These are phyloP conservation scores for Phenganax stokvisi DNA, from an alignment of 92 coral and sea anemone species.

Conservation along the genomic window DNA sequence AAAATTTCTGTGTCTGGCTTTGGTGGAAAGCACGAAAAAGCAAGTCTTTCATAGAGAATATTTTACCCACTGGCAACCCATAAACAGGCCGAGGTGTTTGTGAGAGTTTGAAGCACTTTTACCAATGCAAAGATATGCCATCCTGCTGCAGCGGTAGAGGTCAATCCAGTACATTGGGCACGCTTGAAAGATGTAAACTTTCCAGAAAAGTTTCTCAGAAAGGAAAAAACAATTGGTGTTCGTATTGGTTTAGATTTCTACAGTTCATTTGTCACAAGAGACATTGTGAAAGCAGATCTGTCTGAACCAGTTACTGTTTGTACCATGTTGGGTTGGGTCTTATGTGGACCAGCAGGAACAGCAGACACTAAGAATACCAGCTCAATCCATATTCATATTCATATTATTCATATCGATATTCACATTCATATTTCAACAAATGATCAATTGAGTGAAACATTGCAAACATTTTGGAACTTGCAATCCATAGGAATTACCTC, in stretches of 20 bases:
- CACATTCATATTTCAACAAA: constrained; percentile 34
- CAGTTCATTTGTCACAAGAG: constrained; percentile 39
- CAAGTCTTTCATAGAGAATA: constrained; percentile 22
- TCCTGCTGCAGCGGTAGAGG: constrained; percentile 36
- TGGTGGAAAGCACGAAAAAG: constrained; percentile 30
- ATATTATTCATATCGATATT: not conserved
- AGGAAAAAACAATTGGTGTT: constrained; percentile 31
- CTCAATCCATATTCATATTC: no score
- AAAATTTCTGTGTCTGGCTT: constrained; percentile 33
- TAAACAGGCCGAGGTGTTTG: constrained; percentile 36
- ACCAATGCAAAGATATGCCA: constrained; percentile 37
- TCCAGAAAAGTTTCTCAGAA: constrained; percentile 44
- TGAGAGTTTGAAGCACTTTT: constrained; percentile 37
- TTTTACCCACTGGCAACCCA: constrained; percentile 38
- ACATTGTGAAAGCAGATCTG: constrained; percentile 35
- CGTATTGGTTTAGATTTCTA: constrained; percentile 43
- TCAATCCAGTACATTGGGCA: constrained; percentile 22
- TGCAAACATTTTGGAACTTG: constrained; percentile 40
- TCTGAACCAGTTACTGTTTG: constrained; percentile 40
- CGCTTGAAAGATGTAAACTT: constrained; percentile 40
- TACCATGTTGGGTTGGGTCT: constrained; percentile 40
- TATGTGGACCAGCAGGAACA: constrained; percentile 34
- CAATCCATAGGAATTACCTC: constrained; percentile 30
- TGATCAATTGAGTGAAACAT: constrained; percentile 41
- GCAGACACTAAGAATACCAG: constrained; percentile 16